phyloP scores from a whole-genome alignment of 2,888 invertebrate genomes.

The Candidula unifasciata region DNA sequence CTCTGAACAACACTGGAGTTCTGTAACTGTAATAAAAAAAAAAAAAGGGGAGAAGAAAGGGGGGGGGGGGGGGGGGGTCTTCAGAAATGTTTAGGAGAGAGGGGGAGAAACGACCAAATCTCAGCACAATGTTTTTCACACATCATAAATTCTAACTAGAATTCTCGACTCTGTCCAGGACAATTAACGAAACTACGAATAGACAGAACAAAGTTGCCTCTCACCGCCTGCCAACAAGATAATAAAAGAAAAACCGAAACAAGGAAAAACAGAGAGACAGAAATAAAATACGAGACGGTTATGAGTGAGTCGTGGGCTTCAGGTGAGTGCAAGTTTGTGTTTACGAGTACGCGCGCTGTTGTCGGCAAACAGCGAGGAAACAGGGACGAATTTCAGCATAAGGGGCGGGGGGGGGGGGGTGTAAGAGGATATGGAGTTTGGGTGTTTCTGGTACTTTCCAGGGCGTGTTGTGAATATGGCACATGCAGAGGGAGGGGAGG shows the following conservation, averaged over 20 bases:
- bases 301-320: background rate
- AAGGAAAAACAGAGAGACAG: background rate
- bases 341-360: background rate
- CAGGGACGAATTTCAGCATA: background rate
- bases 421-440: background rate
- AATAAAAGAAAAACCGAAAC: background rate
- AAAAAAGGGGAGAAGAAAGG: background rate
- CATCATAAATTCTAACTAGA: too few relatives aligned
- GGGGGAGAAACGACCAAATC: too few relatives aligned
- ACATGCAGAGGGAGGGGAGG: too few relatives aligned
- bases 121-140: too few relatives aligned
- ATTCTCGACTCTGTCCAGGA: too few relatives aligned
- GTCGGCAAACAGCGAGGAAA: background rate
- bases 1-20: too few relatives aligned
- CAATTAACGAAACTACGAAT: too few relatives aligned
- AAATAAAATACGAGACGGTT: background rate
- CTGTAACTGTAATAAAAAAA: background rate
- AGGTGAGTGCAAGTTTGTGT: conserved; percentile 14
- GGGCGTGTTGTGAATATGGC: background rate
- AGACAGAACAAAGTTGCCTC: too few relatives aligned
- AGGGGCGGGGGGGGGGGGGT: background rate
- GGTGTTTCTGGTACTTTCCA: background rate
- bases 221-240: background rate
- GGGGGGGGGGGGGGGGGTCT: too few relatives aligned
- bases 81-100: too few relatives aligned